Conservation (phyloP, 1,140 invertebrate species). For the Drosophila elegans region DNA sequence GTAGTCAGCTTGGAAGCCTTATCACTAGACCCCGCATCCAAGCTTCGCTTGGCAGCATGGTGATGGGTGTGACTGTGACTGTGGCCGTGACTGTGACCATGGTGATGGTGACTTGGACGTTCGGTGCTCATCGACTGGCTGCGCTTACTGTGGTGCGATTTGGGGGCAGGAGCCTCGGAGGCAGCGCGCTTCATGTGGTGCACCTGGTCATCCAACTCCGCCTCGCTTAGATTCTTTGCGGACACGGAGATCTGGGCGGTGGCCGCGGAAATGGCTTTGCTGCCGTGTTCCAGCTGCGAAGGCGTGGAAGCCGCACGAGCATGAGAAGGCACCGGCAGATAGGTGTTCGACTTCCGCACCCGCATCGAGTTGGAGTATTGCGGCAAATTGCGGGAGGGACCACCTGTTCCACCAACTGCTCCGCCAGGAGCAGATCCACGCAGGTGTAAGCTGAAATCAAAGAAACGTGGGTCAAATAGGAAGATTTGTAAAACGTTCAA, state of each 20-base stretch:
- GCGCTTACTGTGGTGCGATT: conserved; percentile 72
- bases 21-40: conserved; percentile 46
- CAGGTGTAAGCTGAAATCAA: conserved; percentile 39
- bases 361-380: conserved; percentile 82
- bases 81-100: conserved; percentile 49
- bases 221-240: conserved; percentile 58
- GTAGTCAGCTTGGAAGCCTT: conserved; percentile 47
- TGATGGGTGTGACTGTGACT: conserved; percentile 50
- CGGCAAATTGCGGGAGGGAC: conserved; percentile 64
- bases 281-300: conserved; percentile 75
- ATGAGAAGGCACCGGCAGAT: conserved; percentile 79
- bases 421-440: conserved; percentile 31
- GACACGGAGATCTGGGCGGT: conserved; percentile 49
- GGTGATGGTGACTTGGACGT: conserved; percentile 45
- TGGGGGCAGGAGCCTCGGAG: conserved; percentile 68
- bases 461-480: too few species aligned
- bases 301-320: conserved; percentile 81
- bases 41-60: conserved; percentile 57
- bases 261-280: conserved; percentile 33
- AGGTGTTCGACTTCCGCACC: conserved; percentile 75
- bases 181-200: conserved; percentile 78
- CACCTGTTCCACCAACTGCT: conserved; percentile 15
- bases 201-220: conserved; percentile 33
- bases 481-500: too few species aligned
- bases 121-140: conserved; percentile 71